Evolutionary conservation across 1,140 invertebrate species (phyloP).

Genomic region (Drosophila prosaltans): DNA sequence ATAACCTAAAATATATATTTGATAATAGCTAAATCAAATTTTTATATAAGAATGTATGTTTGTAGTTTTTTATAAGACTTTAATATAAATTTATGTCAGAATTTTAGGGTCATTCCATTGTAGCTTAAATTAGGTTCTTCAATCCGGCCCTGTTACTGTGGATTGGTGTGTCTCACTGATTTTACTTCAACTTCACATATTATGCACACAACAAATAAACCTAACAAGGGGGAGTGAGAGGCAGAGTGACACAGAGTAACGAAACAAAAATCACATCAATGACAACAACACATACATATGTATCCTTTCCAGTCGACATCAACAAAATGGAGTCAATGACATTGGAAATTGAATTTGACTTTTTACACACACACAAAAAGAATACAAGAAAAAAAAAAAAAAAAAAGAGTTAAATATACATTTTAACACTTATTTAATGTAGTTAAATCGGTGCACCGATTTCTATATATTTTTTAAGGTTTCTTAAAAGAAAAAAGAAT

Average conservation of each 20-base stretch:
- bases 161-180: neutral
- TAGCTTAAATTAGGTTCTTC: neutral
- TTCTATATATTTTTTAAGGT: too few species aligned
- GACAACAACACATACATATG: neutral
- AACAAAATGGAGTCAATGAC: constrained; percentile 6
- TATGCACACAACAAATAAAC: constrained; percentile 1
- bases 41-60: too few species aligned
- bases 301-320: neutral
- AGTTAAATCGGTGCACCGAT: too few species aligned
- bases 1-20: too few species aligned
- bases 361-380: neutral
- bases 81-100: too few species aligned
- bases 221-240: neutral
- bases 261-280: constrained; percentile 3
- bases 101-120: too few species aligned
- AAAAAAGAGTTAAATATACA: constrained; percentile 20
- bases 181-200: constrained; percentile 8
- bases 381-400: too few species aligned
- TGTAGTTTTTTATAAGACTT: too few species aligned
- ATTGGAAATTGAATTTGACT: neutral
- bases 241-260: neutral
- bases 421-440: constrained; percentile 28
- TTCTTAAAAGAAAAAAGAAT: too few species aligned
- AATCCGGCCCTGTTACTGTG: neutral
- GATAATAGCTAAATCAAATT: too few species aligned